These are phyloP conservation scores for Discoglossus pictus DNA, from an alignment of 2,797 vertebrate genomes.

Conservation along the genomic window DNA sequence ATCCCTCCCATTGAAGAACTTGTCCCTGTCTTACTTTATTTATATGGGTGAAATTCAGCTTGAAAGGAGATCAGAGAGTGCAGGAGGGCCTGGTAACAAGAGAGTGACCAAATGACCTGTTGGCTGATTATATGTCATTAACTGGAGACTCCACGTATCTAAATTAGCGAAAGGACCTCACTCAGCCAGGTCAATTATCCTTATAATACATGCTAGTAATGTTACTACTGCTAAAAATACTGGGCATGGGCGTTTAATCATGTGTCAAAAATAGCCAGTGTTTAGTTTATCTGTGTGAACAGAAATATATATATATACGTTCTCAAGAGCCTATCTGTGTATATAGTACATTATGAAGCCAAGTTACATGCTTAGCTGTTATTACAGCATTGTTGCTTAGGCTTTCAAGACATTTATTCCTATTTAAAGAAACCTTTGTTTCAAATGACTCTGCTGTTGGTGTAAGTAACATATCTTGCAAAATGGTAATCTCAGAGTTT, in stretches of 20 bases:
- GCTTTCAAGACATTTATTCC: too few relatives aligned
- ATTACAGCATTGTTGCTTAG: too few relatives aligned
- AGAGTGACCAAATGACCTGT: conserved; percentile 98
- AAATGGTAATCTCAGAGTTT: too few relatives aligned
- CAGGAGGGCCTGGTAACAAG: conserved; percentile 82
- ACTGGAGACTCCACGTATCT: conserved; percentile 95
- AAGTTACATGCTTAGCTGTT: too few relatives aligned
- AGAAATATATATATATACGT: not conserved
- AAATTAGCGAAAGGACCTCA: conserved; percentile 95
- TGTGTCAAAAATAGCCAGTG: conserved; percentile 38
- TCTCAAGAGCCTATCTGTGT: too few relatives aligned
- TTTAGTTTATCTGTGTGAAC: conserved; percentile 18
- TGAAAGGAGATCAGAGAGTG: conserved; percentile 89
- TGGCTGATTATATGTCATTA: conserved; percentile 99
- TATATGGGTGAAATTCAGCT: conserved; percentile 85
- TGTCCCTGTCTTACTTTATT: conserved; percentile 84
- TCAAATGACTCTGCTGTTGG: too few relatives aligned
- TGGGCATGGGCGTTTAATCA: conserved; percentile 51
- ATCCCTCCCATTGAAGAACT: conserved; percentile 64
- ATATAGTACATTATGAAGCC: too few relatives aligned
- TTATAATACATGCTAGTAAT: conserved; percentile 57
- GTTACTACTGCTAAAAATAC: conserved; percentile 42
- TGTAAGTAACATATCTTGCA: too few relatives aligned
- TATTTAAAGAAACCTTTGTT: too few relatives aligned
- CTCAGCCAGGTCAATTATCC: conserved; percentile 89